Evolutionary conservation across 2,888 invertebrate species (phyloP), one percentile per base, ranked within the genome.

Genomic region (Arge pagana): DNA sequence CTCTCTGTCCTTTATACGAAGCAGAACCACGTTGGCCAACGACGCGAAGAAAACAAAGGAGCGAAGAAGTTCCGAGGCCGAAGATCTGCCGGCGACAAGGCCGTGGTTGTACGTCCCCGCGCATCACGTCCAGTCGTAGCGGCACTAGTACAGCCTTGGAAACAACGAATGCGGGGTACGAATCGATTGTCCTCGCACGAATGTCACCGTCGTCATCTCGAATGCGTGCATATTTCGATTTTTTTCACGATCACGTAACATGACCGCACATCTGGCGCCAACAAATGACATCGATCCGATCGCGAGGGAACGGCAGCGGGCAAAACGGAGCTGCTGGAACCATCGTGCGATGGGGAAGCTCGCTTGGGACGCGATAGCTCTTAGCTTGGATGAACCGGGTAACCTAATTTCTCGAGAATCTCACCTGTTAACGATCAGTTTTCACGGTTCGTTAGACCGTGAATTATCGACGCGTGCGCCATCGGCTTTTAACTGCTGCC

Each of bases 301-400:
- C 13, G 28, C 13, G 33, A 45, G 24, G 23, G n/a, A n/a, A n/a
- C n/a, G 45, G 31, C 15, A 45, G 16, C 33, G 33, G 16, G 35
- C n/a, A 24, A 45, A 45, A 45, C 24, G 21, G n/a, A 24, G 11
- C 33, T 50, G 13, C 41, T 31, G 50, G 41, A 42, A n/a, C 31
- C 23, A 31, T 28, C 50, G 50, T 13, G 41, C 15, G 16, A 30
- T 39, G 31, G 41, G 50, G 6, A 31, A 50, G 10, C 39, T 26
- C 16, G 31, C 50, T 4, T 50, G 50, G 41, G 28, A 10, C 13
- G 33, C 31, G 8, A 45, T 45, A 11, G 45, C 45, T 45, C 15
- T 21, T 23, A 42, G 23, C 19, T 50, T 50, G 18, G 41, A 50
- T 11, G 41, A 50, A 16, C 41, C 50, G 41, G 50, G 50, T 50